Base-by-base conservation (phyloP, 1,140 invertebrate genomes). In the Paralvinella palmiformis region DNA sequence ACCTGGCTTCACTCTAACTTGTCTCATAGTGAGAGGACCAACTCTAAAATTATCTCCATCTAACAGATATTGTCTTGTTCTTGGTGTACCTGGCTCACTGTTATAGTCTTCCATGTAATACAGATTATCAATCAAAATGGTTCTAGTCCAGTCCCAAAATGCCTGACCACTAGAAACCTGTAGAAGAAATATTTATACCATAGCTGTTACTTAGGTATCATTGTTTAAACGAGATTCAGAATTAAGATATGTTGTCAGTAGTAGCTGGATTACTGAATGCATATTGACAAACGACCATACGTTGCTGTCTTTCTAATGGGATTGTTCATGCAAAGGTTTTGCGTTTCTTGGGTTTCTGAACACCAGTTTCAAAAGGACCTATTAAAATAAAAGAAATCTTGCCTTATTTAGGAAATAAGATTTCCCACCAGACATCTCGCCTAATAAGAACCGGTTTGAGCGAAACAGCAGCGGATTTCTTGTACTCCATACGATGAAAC, bases 1-100 rank as follows among this genome's bases (percentile, higher is more conserved):
- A 62, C 48, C 48, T 60, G 56, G 58, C 44, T 61, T 65, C 3
- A 68, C 59, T 31, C 67, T 48, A 15, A 58, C 32, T 59, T 68
- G 67, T 50, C 64, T 59, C 37, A 68, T 57, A 27, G 57, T 32
- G 1, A 59, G 33, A n/a, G 63, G 24, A 36, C 67, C 67, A 10
- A 68, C 64, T 56, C 67, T n/a, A 5, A 68, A 36, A 10, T 20
- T 41, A 3, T 3, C 20, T 22, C 7, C 32, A 31, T 60, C 58
- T 22, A 24, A 24, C 22, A 60, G 35, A 24, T 27, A 60, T 45
- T 45, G 4, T 4, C 58, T 32, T 22, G 20, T 32, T 20, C 41
- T 22, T 10, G n/a, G 33, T 27, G 33, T 48, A 7, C 33, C 35
- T 2, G 41, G 35, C 13, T 60, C 27, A 13, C 37, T 36, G 13